Percentiles rank a stretch among this genome's conserved stretches.
Evolutionary conservation across 2,797 vertebrate species (phyloP).

Genomic region (Borostomias antarcticus): DNA sequence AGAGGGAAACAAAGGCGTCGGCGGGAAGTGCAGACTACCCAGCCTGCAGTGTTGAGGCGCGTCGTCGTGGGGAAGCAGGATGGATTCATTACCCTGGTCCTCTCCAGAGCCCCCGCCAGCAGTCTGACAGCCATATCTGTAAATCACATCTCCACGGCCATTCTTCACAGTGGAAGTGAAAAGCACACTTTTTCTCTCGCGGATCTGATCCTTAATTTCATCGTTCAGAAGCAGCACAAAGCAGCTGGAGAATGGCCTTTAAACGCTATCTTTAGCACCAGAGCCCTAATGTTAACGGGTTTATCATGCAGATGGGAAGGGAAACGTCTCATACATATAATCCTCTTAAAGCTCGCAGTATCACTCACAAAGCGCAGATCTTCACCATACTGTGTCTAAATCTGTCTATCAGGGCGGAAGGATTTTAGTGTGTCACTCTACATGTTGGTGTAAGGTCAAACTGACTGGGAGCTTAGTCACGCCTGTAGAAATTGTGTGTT

Average conservation of each 20-base stretch:
- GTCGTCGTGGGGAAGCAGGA: slow-evolving; percentile 29
- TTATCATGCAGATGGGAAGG: slow-evolving; percentile 56
- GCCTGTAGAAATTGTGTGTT: slow-evolving; percentile 32
- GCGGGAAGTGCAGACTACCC: slow-evolving; percentile 21
- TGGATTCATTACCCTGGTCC: slow-evolving; percentile 31
- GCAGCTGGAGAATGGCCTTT: slow-evolving; percentile 45
- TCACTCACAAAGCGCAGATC: slow-evolving; percentile 54
- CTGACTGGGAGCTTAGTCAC: slow-evolving; percentile 23
- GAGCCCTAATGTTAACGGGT: slow-evolving; percentile 60
- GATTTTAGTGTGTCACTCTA: slow-evolving; percentile 30
- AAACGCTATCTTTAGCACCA: slow-evolving; percentile 58
- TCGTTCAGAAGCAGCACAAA: slow-evolving; percentile 53
- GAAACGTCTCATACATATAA: slow-evolving; percentile 61
- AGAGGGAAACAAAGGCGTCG: slow-evolving; percentile 43
- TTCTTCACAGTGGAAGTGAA: slow-evolving; percentile 58
- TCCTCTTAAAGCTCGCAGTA: slow-evolving; percentile 67
- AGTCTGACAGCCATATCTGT: slow-evolving; percentile 69
- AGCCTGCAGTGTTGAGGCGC: slow-evolving; percentile 30
- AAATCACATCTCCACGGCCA: slow-evolving; percentile 68
- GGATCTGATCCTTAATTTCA: slow-evolving; percentile 66
- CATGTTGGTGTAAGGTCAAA: slow-evolving; percentile 43
- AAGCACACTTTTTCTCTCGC: slow-evolving; percentile 43
- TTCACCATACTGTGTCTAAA: slow-evolving; percentile 28
- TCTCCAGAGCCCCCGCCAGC: slow-evolving; percentile 55
- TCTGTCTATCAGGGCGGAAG: slow-evolving; percentile 32